Evolutionary conservation across 2,888 invertebrate genomes (phyloP), one percentile per base, ranked within the genome.

Genomic region (Noctua janthe): DNA sequence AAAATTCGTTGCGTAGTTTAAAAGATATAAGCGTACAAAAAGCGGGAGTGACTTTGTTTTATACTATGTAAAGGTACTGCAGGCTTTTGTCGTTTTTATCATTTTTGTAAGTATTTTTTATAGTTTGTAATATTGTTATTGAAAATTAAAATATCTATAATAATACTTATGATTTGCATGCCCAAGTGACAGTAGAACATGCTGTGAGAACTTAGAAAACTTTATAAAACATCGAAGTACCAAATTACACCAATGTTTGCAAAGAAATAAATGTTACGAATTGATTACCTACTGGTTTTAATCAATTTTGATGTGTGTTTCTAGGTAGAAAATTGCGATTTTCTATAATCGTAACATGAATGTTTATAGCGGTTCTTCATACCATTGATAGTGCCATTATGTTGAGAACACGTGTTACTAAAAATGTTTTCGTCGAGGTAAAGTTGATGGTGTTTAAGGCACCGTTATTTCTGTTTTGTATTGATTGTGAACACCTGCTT

Each of bases 251-350:
- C 10, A 3, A 51, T 39, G n/a, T 23, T 75, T 29, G 17, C 10
- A 17, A 76, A 76, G 0, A 75, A 29, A 54, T 43, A 1, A 15
- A n/a, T 49, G 20, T 20, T 74, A n/a, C 20, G n/a, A 10, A 39
- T 76, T 56, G 17, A 35, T 23, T n/a, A 29, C 29, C 29, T 29
- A 15, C 20, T 81, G 78, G 78, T 70, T 82, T 80, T 39, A 39
- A 39, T 84, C 29, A 79, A 78, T 71, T 73, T 83, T 67, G 4
- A 74, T 69, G 49, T 49, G 20, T 71, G 51, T 79, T 74, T 49
- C n/a, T 56, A 10, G 20, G 49, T 75, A 10, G 51, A 67, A 84
- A 84, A 74, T 85, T 77, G 35, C 35, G 13, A 23, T 77, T 77
- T 78, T 75, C 54, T 71, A 8, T 54, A 67, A 77, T 71, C 15